Conservation (phyloP, 2,888 invertebrate genomes). For the Cataglyphis cursor region DNA sequence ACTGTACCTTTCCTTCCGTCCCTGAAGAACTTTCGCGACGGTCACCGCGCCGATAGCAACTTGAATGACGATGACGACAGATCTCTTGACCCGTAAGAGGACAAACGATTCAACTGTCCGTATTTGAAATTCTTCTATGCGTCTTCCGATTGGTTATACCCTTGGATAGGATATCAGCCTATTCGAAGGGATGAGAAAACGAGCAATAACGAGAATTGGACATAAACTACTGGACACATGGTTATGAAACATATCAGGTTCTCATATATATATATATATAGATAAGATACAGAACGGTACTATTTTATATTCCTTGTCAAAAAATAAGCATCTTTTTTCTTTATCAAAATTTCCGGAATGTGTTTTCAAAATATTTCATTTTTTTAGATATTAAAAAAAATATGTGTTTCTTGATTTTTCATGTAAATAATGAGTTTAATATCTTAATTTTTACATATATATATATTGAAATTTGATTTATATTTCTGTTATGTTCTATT, state of each 20-base stretch:
- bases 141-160: background rate
- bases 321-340: too few relatives aligned
- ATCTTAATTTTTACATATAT: background rate
- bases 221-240: background rate
- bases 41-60: constrained; percentile 32
- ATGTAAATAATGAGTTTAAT: background rate
- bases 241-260: too few relatives aligned
- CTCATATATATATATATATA: too few relatives aligned
- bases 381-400: too few relatives aligned
- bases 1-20: constrained; percentile 70
- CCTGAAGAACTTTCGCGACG: constrained; percentile 69
- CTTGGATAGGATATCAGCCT: background rate
- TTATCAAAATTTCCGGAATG: too few relatives aligned
- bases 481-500: background rate
- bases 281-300: too few relatives aligned
- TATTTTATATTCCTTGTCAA: too few relatives aligned
- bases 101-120: constrained; percentile 31
- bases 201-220: background rate
- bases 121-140: constrained; percentile 55
- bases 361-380: too few relatives aligned
- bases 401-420: background rate
- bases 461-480: background rate
- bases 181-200: background rate
- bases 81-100: constrained; percentile 43
- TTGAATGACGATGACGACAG: constrained; percentile 50